Evolutionary conservation across 1,140 invertebrate genomes (phyloP), one percentile per base, ranked within the genome.

Genomic region (Drosophila teissieri): DNA sequence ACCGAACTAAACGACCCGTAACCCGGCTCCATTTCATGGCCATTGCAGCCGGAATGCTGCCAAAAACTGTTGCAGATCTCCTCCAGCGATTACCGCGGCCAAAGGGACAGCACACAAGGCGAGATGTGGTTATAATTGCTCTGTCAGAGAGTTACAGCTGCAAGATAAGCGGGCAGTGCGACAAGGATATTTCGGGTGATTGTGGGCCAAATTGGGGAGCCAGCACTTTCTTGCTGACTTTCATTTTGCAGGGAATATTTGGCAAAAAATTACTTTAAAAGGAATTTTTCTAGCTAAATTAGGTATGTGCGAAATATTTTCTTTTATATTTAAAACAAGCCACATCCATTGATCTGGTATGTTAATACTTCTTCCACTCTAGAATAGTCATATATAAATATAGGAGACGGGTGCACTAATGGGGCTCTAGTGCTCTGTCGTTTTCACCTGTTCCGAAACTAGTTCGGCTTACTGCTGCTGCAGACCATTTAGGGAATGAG

Each of bases 401-500:
- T 1, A 1, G 14, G 5, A 54, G 7, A 11, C 4, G 3, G 24
- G 46, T 15, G n/a, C 14, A 3, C 7, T 48, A 24, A 48, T 8
- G 45, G 5, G 3, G 22, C 22, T 4, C 22, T 27, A 8, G 5
- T 27, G 14, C 3, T 17, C 4, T 17, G n/a, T 10, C 14, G 17
- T 19, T 22, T 37, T 7, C 22, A 11, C 34, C 11, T 31, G 22
- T 10, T 39, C 17, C 19, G 34, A 27, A 1, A 15, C 42, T 24
- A 44, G 51, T 42, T 42, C 24, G 46, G 42, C 42, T 68, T 69
- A 79, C 58, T 53, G 64, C 83, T 63, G 61, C 81, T 70, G 83
- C 78, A 74, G 73, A 68, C 79, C 79, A 86, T 88, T 88, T 88
- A 83, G 75, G 84, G 77, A 86, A 86, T 88, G 84, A 86, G 83